Base-by-base conservation (phyloP, 2,797 vertebrate species). In the Telmatherina bonti region DNA sequence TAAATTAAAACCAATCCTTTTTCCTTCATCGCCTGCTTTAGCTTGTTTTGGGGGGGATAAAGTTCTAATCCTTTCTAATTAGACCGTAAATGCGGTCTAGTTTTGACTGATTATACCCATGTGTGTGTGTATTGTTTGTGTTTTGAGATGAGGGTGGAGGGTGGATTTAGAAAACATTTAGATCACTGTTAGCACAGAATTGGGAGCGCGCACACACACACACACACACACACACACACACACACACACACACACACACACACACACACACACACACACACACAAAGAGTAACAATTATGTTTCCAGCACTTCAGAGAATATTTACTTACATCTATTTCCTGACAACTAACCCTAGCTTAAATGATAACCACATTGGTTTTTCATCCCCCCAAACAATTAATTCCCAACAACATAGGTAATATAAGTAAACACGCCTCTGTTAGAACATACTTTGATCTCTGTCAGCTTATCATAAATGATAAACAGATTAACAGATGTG, bases 151-250 rank as follows among this genome's bases (percentile, higher is more conserved):
- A 72, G 74, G 70, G 76, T 66, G 74, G 72, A 74, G 65, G 59
- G 31, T 5, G 20, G 26, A 60, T 13, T 65, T 60, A 70, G 72
- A 78, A 64, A 70, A 80, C 67, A 35, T 67, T 90, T 78, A 88
- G 76, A 85, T 88, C 85, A 90, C 79, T 70, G 78, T 85, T 79
- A 87, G 83, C 85, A 84, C 54, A 58, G 67, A 73, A 66, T 52
- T 29, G 56, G 36, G 35, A 27, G 36, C 9, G 51, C 15, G 63
- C 64, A 81, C 72, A 79, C 62, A 71, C 45, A 62, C 66, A 43
- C 56, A 53, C 68, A 78, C 60, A 63, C 70, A 68, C 71, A 65
- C n/a, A n/a, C n/a, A n/a, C n/a, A n/a, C n/a, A n/a, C n/a, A n/a
- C 11, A 51, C 15, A 66, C 64, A 81, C 72, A 79, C 62, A 71